Conservation (phyloP, 2,113 vertebrate species). For the Stegostoma tigrinum region DNA sequence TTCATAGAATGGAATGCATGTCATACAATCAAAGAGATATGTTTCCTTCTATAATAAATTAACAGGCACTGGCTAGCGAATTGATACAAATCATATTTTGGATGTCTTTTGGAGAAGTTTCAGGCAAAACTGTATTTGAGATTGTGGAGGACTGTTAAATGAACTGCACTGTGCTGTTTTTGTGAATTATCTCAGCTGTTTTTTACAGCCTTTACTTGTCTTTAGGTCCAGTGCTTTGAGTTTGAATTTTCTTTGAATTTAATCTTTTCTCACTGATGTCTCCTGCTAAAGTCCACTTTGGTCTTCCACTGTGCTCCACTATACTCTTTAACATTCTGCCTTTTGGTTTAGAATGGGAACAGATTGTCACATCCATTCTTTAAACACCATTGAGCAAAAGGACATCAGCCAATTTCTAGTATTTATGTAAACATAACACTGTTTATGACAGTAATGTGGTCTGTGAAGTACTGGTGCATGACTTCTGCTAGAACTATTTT, state of each 20-base stretch:
- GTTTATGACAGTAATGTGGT: constrained; percentile 6
- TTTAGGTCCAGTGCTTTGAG: not conserved
- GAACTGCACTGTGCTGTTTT: not conserved
- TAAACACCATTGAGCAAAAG: not conserved
- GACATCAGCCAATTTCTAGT: not conserved
- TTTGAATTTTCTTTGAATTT: not conserved
- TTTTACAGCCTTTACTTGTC: not conserved
- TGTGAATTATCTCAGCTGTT: not conserved
- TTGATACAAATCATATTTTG: not conserved
- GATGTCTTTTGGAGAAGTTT: not conserved
- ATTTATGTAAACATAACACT: not conserved
- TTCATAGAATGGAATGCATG: not conserved
- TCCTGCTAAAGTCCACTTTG: not conserved
- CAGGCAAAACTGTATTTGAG: not conserved
- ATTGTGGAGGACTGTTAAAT: not conserved
- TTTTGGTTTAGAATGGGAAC: not conserved
- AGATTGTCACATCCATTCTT: not conserved
- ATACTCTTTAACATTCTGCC: not conserved
- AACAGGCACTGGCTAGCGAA: not conserved
- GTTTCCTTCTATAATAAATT: not conserved
- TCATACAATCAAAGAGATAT: not conserved
- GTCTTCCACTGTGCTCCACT: not conserved
- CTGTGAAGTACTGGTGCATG: not conserved
- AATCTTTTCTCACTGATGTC: not conserved
- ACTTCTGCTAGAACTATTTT: constrained; percentile 24